A percentile compares a stretch with the other conserved stretches of the same genome.
phyloP scores from a whole-genome alignment of 2,888 invertebrate species.

The Folsomia manolachei region DNA sequence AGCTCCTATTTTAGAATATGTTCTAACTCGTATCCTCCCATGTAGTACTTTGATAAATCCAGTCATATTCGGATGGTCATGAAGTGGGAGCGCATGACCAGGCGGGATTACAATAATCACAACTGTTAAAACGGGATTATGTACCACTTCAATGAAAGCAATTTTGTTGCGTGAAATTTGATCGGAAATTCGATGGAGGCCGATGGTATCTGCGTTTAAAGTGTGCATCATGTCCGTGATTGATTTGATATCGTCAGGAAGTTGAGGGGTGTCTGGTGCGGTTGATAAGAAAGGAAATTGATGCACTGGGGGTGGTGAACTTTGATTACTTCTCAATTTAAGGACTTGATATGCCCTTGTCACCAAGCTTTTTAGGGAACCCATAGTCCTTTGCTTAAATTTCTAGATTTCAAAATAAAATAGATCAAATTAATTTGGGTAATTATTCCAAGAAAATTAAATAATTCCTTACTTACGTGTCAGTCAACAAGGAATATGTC shows the following conservation, averaged over 20 bases:
- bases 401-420: no score
- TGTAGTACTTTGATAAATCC: constrained; percentile 45
- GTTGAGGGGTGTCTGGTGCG: background rate
- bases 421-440: no score
- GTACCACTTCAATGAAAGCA: constrained; percentile 38
- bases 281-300: no score
- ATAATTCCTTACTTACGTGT: no score
- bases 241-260: background rate
- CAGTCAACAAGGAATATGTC: no score
- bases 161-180: constrained; percentile 11
- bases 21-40: constrained; percentile 39
- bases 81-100: constrained; percentile 42
- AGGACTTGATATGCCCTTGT: background rate
- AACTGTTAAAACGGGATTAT: constrained; percentile 36
- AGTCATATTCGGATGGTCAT: constrained; percentile 48
- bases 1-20: constrained; percentile 32
- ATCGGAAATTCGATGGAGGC: background rate
- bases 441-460: no score
- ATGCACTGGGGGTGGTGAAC: background rate
- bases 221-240: constrained; percentile 3
- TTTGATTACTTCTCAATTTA: background rate
- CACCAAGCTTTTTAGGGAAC: background rate
- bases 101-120: constrained; percentile 45
- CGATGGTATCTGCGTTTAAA: background rate
- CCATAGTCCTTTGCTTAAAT: no score